phyloP scores from a whole-genome alignment of 2,113 vertebrate species.

The Melospiza georgiana region DNA sequence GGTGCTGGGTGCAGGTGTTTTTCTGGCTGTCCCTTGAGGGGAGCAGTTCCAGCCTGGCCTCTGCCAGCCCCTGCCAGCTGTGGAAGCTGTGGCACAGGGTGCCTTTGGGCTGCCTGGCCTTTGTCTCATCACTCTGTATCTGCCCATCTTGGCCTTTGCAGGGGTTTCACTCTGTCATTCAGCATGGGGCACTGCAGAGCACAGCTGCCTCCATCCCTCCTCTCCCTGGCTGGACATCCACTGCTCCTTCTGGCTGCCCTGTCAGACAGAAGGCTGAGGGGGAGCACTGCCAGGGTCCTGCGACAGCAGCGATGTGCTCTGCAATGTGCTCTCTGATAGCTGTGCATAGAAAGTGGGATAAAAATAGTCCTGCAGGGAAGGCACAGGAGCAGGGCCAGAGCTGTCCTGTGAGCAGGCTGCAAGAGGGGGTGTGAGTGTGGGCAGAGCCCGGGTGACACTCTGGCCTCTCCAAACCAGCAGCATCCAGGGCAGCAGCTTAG shows the following conservation, averaged over 20 bases:
- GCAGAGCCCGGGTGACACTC: not conserved
- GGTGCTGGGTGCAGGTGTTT: not conserved
- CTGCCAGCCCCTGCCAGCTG: not conserved
- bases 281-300: not conserved
- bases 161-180: fast-evolving
- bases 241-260: not conserved
- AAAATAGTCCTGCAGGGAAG: slow-evolving; percentile 1
- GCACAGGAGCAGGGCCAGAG: not conserved
- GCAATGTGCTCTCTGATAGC: fast-evolving
- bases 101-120: not conserved
- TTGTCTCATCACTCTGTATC: not conserved
- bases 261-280: not conserved
- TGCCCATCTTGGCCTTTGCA: not conserved
- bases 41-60: not conserved
- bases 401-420: not conserved
- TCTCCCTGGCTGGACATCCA: not conserved
- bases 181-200: fast-evolving
- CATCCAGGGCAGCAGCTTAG: slow-evolving; percentile 22
- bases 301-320: fast-evolving
- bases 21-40: not conserved
- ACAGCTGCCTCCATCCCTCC: not conserved
- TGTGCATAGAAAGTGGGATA: not conserved
- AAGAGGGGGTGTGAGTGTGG: not conserved
- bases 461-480: not conserved
- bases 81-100: not conserved